Conservation (phyloP, 2,113 vertebrate species). For the Sturnira hondurensis region DNA sequence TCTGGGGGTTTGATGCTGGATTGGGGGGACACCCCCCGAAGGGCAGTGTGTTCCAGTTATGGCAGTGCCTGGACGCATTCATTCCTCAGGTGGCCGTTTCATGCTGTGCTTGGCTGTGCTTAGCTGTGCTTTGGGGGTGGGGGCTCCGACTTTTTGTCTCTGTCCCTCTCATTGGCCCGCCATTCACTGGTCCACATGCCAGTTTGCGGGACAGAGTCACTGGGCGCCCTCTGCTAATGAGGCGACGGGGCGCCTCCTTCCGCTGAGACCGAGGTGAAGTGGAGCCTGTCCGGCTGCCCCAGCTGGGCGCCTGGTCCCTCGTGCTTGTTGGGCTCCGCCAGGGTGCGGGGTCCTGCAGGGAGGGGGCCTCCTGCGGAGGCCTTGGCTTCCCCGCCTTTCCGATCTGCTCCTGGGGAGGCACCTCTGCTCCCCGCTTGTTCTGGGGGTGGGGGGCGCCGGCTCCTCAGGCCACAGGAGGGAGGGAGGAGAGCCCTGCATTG, state of each 20-base stretch:
- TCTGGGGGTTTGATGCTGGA: background rate
- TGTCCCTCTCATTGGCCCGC: background rate
- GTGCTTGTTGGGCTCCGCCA: fast-evolving
- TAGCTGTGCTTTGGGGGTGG: background rate
- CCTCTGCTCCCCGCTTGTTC: background rate
- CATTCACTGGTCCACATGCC: too few relatives aligned
- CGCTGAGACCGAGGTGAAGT: background rate
- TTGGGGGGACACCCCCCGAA: background rate
- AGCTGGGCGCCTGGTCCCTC: fast-evolving
- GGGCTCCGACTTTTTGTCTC: background rate
- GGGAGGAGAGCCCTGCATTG: background rate
- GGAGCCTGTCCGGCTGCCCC: fast-evolving
- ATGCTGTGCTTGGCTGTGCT: too few relatives aligned
- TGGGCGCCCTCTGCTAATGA: background rate
- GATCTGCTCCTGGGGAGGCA: background rate
- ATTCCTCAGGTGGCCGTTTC: fast-evolving
- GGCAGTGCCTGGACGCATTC: background rate
- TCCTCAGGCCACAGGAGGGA: fast-evolving
- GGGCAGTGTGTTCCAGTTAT: fast-evolving
- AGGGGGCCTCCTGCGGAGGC: background rate
- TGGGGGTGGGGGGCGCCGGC: too few relatives aligned
- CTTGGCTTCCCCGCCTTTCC: too few relatives aligned
- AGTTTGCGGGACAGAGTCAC: fast-evolving
- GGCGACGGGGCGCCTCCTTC: background rate
- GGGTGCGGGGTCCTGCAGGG: background rate